Evolutionary conservation across 1,140 invertebrate species (phyloP).

Genomic region (Melanaphis sacchari): DNA sequence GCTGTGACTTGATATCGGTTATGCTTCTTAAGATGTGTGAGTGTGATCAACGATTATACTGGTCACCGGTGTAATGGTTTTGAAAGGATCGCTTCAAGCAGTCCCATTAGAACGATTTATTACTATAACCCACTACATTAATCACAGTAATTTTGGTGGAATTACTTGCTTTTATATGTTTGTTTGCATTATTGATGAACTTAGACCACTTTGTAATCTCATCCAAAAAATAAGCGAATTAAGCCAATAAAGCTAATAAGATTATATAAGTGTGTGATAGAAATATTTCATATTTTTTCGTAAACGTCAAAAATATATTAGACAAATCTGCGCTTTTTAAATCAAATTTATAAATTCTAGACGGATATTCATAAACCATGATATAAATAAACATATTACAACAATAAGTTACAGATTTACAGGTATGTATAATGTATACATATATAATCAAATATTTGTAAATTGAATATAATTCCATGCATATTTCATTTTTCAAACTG

Average conservation of each 20-base stretch:
- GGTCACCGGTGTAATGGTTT: neutral
- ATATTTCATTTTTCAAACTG: neutral
- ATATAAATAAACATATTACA: too few species aligned
- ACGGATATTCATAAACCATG: too few species aligned
- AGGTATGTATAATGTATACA: too few species aligned
- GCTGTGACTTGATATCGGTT: neutral
- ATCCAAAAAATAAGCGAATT: neutral
- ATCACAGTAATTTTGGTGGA: neutral
- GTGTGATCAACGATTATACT: neutral
- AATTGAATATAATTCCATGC: neutral
- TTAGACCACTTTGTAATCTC: neutral
- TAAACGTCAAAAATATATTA: too few species aligned
- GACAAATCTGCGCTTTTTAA: neutral
- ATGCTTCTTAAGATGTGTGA: neutral
- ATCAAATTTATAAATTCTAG: too few species aligned
- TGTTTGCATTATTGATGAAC: neutral
- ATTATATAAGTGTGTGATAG: neutral
- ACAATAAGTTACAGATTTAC: neutral
- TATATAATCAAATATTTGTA: neutral
- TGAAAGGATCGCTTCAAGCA: neutral
- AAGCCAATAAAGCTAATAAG: neutral
- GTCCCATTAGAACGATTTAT: neutral
- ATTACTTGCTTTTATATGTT: conserved; percentile 13
- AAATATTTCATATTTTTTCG: neutral
- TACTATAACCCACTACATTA: neutral